Evolutionary conservation across 2,113 vertebrate genomes (phyloP).

Genomic region (Toxotes chatareus): DNA sequence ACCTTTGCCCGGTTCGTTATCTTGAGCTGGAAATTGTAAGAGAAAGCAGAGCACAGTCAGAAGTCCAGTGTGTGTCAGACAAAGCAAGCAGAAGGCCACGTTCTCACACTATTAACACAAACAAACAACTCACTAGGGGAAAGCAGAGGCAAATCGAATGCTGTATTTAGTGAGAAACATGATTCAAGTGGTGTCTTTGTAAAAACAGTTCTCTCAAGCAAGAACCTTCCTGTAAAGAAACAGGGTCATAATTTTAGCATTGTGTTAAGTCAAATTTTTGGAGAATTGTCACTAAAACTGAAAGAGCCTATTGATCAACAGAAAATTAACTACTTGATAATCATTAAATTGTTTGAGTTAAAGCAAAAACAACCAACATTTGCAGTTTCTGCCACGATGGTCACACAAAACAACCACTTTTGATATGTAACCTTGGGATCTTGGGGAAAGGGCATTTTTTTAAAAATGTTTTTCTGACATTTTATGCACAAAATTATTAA

Average conservation of each 20-base stretch:
- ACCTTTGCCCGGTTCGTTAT: conserved; percentile 28
- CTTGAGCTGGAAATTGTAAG: conserved; percentile 14
- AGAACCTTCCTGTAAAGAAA: neutral
- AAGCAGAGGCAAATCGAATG: conserved; percentile 6
- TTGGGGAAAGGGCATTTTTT: too few species aligned
- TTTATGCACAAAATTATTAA: neutral
- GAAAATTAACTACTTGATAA: neutral
- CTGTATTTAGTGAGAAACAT: conserved; percentile 1
- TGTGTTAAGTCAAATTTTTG: neutral
- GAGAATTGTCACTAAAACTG: neutral
- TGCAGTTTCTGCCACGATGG: neutral
- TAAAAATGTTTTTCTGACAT: neutral
- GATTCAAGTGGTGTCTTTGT: neutral
- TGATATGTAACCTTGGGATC: neutral
- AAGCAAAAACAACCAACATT: neutral
- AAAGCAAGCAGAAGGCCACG: conserved; percentile 9
- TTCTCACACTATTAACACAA: neutral
- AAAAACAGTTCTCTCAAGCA: conserved; percentile 2
- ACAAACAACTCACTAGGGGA: conserved; percentile 2
- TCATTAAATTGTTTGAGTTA: neutral
- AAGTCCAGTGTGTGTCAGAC: conserved; percentile 8
- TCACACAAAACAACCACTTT: neutral
- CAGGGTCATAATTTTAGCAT: neutral
- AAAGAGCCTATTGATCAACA: neutral
- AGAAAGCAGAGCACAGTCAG: neutral